phyloP scores from a whole-genome alignment of 2,113 vertebrate genomes.

The Romanogobio albipinnatus region DNA sequence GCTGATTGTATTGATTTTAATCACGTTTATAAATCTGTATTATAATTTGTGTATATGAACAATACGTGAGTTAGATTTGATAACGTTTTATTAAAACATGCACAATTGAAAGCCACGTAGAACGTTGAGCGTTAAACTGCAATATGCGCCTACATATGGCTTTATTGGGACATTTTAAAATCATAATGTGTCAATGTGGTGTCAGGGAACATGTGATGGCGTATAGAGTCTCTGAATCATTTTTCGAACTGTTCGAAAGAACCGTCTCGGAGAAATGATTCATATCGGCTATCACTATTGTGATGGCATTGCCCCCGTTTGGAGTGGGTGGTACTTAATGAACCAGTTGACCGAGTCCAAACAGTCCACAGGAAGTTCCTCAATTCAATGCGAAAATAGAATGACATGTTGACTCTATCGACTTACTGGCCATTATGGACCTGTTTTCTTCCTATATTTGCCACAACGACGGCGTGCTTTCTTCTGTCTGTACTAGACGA shows the following conservation, averaged over 20 bases:
- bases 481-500: background rate
- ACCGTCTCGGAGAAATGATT: background rate
- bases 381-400: constrained; percentile 1
- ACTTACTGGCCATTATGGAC: background rate
- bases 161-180: background rate
- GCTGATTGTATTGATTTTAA: background rate
- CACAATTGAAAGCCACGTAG: too few relatives aligned
- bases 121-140: background rate
- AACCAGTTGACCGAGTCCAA: constrained; percentile 53
- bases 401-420: constrained; percentile 19
- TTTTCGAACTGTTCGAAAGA: background rate
- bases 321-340: constrained; percentile 32
- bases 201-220: background rate
- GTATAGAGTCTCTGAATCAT: background rate
- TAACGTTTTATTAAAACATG: background rate
- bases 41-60: background rate
- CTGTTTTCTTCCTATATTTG: background rate
- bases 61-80: background rate
- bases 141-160: background rate
- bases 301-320: constrained; percentile 22
- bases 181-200: background rate
- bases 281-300: background rate
- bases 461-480: background rate
- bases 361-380: constrained; percentile 24
- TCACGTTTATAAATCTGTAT: background rate